Evolutionary conservation across 2,797 vertebrate genomes (phyloP), one percentile per base, ranked within the genome.

Genomic region (Pantherophis alleghaniensis): DNA sequence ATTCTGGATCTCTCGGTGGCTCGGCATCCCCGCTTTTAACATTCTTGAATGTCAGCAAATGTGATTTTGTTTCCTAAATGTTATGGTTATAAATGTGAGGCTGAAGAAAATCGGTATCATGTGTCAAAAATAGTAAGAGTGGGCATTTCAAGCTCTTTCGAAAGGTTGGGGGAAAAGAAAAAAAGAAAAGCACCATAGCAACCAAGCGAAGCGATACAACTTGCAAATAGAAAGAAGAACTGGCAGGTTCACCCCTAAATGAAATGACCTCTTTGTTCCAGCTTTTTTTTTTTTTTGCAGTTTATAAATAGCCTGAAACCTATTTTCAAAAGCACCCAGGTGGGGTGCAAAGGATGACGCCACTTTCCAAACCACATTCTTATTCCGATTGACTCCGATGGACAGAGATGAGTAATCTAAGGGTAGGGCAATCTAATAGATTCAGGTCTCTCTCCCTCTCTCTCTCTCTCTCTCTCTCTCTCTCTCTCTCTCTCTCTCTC

Each of bases 161-260:
- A 28, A 61, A 61, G 47, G 74, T 86, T 86, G 69, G 7, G 59
- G 55, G 13, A 0, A 56, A 56, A 14, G 1, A 51, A 53, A 3
- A 2, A 59, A 91, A 91, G 83, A 91, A 86, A 86, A 91, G 56
- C 79, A 42, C 90, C 79, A 86, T 91, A 86, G 90, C 90, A 91
- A 91, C 90, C 51, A 86, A 86, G 1, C 20, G 69, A 86, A 91
- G 57, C n/a, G 74, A 61, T 32, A 28, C 79, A 86, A 83, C 24
- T 79, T 42, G 37, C 26, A 59, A 59, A 60, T 13, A n/a, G 18
- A 61, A 60, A 91, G 32, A 26, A 60, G 9, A 83, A 83, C 37
- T 12, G 2, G 37, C 37, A 47, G 37, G 37, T 24, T 83, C 74
- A 42, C 37, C 74, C 74, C 37, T 11, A 51, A 20, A 90, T 37